Evolutionary conservation across 1,140 invertebrate species (phyloP).

Genomic region (Pararge aegeria): DNA sequence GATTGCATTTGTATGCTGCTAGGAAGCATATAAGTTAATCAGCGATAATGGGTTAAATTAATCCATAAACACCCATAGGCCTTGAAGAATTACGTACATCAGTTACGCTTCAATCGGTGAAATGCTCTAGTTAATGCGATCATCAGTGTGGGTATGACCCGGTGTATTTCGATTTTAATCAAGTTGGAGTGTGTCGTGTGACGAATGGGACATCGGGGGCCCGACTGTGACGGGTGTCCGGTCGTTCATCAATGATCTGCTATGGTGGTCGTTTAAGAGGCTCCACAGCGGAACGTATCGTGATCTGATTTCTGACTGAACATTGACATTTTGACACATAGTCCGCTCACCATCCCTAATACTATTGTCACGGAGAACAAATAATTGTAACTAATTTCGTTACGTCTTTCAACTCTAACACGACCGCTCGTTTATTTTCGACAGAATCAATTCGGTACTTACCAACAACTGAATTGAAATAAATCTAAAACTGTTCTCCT

Average conservation of each 20-base stretch:
- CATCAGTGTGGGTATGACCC: background rate
- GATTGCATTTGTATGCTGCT: no score
- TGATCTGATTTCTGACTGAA: slow-evolving; percentile 16
- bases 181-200: slow-evolving; percentile 35
- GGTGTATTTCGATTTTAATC: slow-evolving; percentile 28
- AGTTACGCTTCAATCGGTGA: background rate
- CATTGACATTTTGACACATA: slow-evolving; percentile 7
- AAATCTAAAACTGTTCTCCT: background rate
- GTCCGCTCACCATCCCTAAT: slow-evolving; percentile 28
- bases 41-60: background rate
- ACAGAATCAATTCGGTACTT: slow-evolving; percentile 6
- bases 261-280: slow-evolving; percentile 56
- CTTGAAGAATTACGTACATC: background rate
- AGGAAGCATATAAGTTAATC: no score
- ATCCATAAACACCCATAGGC: background rate
- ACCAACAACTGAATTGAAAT: slow-evolving; percentile 18
- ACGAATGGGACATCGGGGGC: slow-evolving; percentile 47
- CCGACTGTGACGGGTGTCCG: slow-evolving; percentile 31
- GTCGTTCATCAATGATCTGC: slow-evolving; percentile 60
- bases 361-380: slow-evolving; percentile 18
- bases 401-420: slow-evolving; percentile 28
- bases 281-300: slow-evolving; percentile 27
- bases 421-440: slow-evolving; percentile 28
- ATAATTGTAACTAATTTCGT: slow-evolving; percentile 31
- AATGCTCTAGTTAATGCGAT: background rate